Evolutionary conservation across 2,797 vertebrate genomes (phyloP), one percentile per base, ranked within the genome.

Genomic region (Melanitta fusca): DNA sequence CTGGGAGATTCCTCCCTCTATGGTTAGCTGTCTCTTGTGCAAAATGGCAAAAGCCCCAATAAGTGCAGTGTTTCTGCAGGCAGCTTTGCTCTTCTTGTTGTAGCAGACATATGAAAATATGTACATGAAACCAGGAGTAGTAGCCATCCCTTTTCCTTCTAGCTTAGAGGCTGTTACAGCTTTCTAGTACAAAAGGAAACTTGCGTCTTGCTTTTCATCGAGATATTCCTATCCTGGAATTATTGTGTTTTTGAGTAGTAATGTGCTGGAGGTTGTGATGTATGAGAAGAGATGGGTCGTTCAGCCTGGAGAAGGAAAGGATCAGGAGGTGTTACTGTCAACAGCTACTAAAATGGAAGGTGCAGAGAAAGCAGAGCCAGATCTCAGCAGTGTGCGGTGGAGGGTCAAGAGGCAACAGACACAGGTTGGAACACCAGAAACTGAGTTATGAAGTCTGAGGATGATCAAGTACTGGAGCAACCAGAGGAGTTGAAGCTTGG

Each of bases 11-110:
- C 38, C 6, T 77, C 53, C 21, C 68, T 25, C 36, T 71, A 39
- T 0, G 0, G 5, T 57, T 58, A 58, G 36, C 30, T 57, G 0
- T n/a, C 24, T 66, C 49, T 51, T 51, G 13, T 51, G 14, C 24
- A 15, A 51, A 51, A 13, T 51, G 5, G 15, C 49, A 51, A 51
- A 51, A 51, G 49, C 49, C 49, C 14, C 49, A 51, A 8, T 14
- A 9, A 51, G 25, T 14, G 38, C 15, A 0, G 10, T 60, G 65
- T 4, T 66, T 77, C 39, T 54, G 77, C 16, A n/a, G 56, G 34
- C 22, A 0, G 10, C 53, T 87, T 82, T 39, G 38, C 17, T 36
- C 61, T 25, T 36, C 47, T 25, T 8, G 13, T 80, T 27, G 32
- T 30, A 45, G 53, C 5, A 25, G 20, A 20, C 14, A 3, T 13